Conservation (phyloP, 2,888 invertebrate genomes). For the Danaus chrysippus region DNA sequence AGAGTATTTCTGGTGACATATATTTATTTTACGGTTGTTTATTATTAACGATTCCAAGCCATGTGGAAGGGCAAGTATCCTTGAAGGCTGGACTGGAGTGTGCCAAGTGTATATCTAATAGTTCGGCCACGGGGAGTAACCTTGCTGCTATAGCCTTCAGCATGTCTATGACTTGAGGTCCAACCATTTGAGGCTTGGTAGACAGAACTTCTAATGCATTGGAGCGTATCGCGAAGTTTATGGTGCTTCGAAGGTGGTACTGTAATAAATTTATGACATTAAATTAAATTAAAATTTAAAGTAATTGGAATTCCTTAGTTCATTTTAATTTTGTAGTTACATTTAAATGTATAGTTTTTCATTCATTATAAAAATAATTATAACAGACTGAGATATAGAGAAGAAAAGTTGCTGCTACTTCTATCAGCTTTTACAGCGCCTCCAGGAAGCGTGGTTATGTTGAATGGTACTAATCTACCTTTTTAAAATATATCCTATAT, state of each 20-base stretch:
- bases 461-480: too few relatives aligned
- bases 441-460: too few relatives aligned
- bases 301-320: too few relatives aligned
- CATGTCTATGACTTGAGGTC: conserved; percentile 54
- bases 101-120: conserved; percentile 61
- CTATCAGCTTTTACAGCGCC: too few relatives aligned
- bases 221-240: conserved; percentile 57
- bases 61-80: conserved; percentile 59
- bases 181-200: conserved; percentile 60
- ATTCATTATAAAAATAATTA: too few relatives aligned
- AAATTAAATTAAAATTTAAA: too few relatives aligned
- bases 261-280: conserved; percentile 32
- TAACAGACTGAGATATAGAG: too few relatives aligned
- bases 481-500: too few relatives aligned
- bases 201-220: conserved; percentile 49
- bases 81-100: conserved; percentile 66
- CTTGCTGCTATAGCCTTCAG: conserved; percentile 54
- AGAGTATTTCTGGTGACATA: not conserved
- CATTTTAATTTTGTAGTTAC: too few relatives aligned
- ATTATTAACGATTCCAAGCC: conserved; percentile 68
- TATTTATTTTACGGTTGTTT: conserved; percentile 40
- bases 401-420: too few relatives aligned
- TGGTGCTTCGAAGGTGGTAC: conserved; percentile 63
- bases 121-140: conserved; percentile 58
- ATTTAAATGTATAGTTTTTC: too few relatives aligned